A percentile compares a stretch with the other conserved stretches of the same genome.
Evolutionary conservation across 2,888 invertebrate species (phyloP).

Genomic region (Parascotia fuliginaria): DNA sequence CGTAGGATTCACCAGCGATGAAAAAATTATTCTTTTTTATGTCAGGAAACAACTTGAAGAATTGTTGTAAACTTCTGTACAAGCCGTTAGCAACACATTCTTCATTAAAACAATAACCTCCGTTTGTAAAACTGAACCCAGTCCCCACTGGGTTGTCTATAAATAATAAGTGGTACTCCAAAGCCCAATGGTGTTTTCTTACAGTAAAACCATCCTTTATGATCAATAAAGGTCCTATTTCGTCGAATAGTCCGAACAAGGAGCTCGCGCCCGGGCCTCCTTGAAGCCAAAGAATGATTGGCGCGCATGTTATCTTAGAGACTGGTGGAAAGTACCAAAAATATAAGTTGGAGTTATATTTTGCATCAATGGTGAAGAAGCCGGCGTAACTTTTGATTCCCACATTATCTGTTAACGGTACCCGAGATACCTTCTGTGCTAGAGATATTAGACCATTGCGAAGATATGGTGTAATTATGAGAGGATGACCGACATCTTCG

Average conservation of each 20-base stretch:
- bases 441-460: constrained; percentile 76
- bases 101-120: constrained; percentile 85
- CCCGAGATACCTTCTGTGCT: constrained; percentile 74
- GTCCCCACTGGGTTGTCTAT: constrained; percentile 88
- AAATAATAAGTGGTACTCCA: constrained; percentile 85
- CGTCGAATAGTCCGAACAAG: constrained; percentile 84
- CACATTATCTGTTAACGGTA: constrained; percentile 62
- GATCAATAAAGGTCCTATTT: constrained; percentile 86
- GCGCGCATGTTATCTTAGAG: constrained; percentile 66
- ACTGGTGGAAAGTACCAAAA: constrained; percentile 88
- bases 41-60: constrained; percentile 86
- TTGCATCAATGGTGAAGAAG: constrained; percentile 87
- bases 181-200: constrained; percentile 85
- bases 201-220: constrained; percentile 62
- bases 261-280: constrained; percentile 86
- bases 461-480: constrained; percentile 86
- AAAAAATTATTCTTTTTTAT: constrained; percentile 83
- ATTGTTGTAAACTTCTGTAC: constrained; percentile 82
- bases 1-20: constrained; percentile 87
- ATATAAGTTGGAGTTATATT: constrained; percentile 85
- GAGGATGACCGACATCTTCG: constrained; percentile 67
- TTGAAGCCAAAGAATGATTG: constrained; percentile 85
- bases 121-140: constrained; percentile 88
- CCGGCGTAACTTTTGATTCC: constrained; percentile 86
- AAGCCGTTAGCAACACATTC: constrained; percentile 84